Evolutionary conservation across 2,797 vertebrate genomes (phyloP).

Genomic region (Halcyon badia): DNA sequence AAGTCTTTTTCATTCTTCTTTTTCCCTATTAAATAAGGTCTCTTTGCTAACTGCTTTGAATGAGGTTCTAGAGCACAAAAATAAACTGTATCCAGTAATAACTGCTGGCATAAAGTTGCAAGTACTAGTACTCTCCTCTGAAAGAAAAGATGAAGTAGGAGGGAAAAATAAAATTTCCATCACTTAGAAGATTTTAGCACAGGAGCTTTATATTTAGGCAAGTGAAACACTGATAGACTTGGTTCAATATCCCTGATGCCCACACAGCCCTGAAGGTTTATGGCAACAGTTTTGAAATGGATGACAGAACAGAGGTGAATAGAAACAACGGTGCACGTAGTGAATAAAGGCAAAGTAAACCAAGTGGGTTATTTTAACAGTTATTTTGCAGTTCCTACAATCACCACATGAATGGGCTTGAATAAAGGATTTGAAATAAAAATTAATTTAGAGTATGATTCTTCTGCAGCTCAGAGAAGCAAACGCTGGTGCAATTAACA

Average conservation of each 20-base stretch:
- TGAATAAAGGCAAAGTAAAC: not conserved
- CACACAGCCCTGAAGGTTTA: not conserved
- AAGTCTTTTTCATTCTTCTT: not conserved
- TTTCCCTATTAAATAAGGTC: not conserved
- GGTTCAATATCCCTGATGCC: not conserved
- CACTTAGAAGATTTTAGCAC: not conserved
- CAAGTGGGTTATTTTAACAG: not conserved
- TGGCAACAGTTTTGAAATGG: not conserved
- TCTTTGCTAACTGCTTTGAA: not conserved
- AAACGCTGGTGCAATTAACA: rapidly evolving
- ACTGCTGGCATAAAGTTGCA: not conserved
- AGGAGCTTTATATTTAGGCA: not conserved
- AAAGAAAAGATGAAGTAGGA: not conserved
- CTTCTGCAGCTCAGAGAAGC: not conserved
- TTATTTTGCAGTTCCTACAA: not conserved
- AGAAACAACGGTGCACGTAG: not conserved
- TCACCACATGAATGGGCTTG: rapidly evolving
- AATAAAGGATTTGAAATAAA: not conserved
- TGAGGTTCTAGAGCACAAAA: not conserved
- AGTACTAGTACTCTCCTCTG: not conserved
- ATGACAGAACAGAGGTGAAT: not conserved
- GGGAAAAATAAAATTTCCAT: not conserved
- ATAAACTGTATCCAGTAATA: not conserved
- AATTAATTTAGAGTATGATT: not conserved
- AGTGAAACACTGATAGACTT: not conserved